Evolutionary conservation across 2,113 vertebrate genomes (phyloP).

Genomic region (Daboia siamensis): DNA sequence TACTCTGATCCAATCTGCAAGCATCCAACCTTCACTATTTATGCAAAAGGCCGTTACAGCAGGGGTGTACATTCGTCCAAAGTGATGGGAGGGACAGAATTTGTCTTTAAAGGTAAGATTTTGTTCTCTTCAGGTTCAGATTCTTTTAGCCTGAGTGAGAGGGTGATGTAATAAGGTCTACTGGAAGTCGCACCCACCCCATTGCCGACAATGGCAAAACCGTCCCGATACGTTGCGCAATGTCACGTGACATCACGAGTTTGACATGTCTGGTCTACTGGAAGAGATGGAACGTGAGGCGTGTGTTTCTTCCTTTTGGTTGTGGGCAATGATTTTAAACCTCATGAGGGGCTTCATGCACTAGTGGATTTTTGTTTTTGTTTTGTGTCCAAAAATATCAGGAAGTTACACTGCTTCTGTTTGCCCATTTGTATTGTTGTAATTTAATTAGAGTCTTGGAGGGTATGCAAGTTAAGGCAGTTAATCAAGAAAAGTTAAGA

Average conservation of each 20-base stretch:
- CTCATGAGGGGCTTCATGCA: not conserved
- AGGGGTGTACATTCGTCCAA: constrained; percentile 81
- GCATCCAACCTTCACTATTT: constrained; percentile 94
- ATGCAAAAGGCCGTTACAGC: constrained; percentile 91
- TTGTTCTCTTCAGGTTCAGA: not conserved
- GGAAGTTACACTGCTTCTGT: not conserved
- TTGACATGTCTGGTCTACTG: not conserved
- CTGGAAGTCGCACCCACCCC: no score
- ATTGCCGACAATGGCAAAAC: no score
- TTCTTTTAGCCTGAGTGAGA: not conserved
- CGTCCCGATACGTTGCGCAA: no score
- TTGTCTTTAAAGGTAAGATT: constrained; percentile 90
- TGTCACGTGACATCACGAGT: no score
- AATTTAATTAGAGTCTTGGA: not conserved
- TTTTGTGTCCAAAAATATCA: not conserved
- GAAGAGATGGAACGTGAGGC: not conserved
- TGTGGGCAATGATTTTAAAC: not conserved
- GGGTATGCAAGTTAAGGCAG: not conserved
- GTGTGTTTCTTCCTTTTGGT: not conserved
- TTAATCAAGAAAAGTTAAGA: not conserved
- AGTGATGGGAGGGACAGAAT: constrained; percentile 91
- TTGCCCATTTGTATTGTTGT: not conserved
- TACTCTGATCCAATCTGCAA: constrained; percentile 95
- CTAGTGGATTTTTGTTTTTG: not conserved
- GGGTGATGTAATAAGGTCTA: not conserved